Conservation (phyloP, 2,888 invertebrate species). For the Sminthurides aquaticus region DNA sequence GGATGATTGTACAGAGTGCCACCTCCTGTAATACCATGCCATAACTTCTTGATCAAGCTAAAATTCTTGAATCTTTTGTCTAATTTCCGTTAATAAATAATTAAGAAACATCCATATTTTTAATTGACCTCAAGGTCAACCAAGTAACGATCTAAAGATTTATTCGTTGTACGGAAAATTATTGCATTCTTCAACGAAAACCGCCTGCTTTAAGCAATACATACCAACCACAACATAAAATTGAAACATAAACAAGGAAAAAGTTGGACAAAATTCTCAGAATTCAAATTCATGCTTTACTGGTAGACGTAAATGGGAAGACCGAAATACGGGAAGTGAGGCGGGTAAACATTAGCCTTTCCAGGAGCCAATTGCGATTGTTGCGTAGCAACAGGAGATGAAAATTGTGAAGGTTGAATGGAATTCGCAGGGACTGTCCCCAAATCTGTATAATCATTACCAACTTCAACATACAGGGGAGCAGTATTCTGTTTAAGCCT, state of each 20-base stretch:
- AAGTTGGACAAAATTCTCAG: too few species aligned
- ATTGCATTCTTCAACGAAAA: too few species aligned
- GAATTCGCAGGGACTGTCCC: background rate
- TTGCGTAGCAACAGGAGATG: background rate
- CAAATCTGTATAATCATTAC: slow-evolving; percentile 6
- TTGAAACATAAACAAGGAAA: too few species aligned
- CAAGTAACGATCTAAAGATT: too few species aligned
- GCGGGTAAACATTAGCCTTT: slow-evolving; percentile 1
- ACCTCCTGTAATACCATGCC: background rate
- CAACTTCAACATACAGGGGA: slow-evolving; percentile 30
- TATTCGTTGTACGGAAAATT: too few species aligned
- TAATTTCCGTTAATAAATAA: background rate
- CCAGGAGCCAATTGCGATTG: background rate
- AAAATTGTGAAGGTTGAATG: background rate
- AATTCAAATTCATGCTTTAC: background rate
- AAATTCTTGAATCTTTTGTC: background rate
- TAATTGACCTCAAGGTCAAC: too few species aligned
- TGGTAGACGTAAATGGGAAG: slow-evolving; percentile 9
- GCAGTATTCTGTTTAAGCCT: slow-evolving; percentile 14
- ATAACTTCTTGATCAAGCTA: background rate
- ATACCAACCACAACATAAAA: too few species aligned
- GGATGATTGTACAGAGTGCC: background rate
- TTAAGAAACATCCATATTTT: too few species aligned
- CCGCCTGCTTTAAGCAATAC: too few species aligned
- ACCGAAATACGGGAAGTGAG: slow-evolving; percentile 11